A percentile compares a stretch with the other conserved stretches of the same genome.
phyloP scores from a whole-genome alignment of 2,797 vertebrate species.

The Sebastes alutus region DNA sequence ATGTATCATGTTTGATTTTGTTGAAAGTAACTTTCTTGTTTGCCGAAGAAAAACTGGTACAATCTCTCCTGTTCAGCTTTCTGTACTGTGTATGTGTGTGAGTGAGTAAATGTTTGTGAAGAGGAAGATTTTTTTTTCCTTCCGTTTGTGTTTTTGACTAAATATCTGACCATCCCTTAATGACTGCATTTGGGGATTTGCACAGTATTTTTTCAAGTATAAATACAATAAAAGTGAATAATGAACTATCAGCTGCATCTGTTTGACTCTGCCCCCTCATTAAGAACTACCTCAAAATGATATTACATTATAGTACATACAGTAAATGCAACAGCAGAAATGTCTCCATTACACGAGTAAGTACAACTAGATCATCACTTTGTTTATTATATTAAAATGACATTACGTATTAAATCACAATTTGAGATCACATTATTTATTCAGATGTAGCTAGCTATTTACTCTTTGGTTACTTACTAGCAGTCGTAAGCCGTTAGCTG shows the following conservation, averaged over 20 bases:
- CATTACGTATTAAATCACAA: neutral
- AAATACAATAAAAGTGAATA: conserved; percentile 35
- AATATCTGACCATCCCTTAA: conserved; percentile 23
- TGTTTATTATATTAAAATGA: neutral
- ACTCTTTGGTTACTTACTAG: neutral
- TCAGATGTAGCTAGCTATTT: neutral
- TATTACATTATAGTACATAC: neutral
- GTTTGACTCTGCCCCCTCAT: neutral
- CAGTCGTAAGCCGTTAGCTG: neutral
- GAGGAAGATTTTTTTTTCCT: neutral
- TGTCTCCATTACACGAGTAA: neutral
- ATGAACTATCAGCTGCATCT: neutral
- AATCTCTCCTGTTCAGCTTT: neutral
- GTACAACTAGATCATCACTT: neutral
- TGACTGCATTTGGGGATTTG: conserved; percentile 29
- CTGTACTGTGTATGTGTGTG: neutral
- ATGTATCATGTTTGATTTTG: neutral
- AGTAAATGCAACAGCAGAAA: neutral
- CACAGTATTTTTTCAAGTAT: conserved; percentile 21
- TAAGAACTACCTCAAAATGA: neutral
- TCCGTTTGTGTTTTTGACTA: neutral
- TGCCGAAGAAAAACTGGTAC: neutral
- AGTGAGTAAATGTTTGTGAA: neutral
- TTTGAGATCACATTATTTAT: neutral
- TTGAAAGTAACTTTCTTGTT: neutral